These are phyloP conservation scores for Acleris laterana DNA, from an alignment of 2,888 invertebrate species.

Conservation along the genomic window DNA sequence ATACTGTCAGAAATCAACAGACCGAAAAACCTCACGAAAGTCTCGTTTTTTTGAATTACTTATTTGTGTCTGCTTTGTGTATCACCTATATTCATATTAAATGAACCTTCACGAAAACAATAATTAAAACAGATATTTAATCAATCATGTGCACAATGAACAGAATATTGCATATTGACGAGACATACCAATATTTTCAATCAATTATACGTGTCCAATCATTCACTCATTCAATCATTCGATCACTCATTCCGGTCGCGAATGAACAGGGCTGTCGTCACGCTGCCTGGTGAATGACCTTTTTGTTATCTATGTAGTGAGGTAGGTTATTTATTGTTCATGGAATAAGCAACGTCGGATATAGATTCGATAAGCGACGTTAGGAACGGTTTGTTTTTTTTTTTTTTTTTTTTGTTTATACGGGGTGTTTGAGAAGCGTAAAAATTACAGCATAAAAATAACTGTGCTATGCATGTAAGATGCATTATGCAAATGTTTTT, in stretches of 20 bases:
- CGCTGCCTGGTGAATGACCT: conserved; percentile 17
- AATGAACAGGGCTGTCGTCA: conserved; percentile 3
- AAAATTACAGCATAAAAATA: too few species aligned
- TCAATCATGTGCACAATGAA: conserved; percentile 3
- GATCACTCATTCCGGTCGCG: conserved; percentile 7
- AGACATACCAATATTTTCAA: conserved; percentile 3
- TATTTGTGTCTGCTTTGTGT: too few species aligned
- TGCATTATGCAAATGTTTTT: too few species aligned
- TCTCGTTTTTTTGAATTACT: too few species aligned
- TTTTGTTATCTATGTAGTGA: conserved; percentile 4
- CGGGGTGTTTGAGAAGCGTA: too few species aligned
- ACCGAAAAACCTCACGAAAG: too few species aligned
- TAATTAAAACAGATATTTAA: neutral
- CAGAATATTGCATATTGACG: neutral
- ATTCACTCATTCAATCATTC: conserved; percentile 14
- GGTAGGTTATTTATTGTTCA: conserved; percentile 6
- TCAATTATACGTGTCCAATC: conserved; percentile 28
- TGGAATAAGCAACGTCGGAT: neutral
- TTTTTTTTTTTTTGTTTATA: too few species aligned
- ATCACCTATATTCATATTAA: too few species aligned
- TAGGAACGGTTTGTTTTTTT: too few species aligned
- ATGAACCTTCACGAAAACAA: neutral
- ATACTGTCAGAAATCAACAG: too few species aligned
- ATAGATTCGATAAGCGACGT: too few species aligned
- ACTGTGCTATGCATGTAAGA: too few species aligned